These are phyloP conservation scores for Anthoscopus minutus DNA, from an alignment of 2,113 vertebrate genomes.

Conservation along the genomic window DNA sequence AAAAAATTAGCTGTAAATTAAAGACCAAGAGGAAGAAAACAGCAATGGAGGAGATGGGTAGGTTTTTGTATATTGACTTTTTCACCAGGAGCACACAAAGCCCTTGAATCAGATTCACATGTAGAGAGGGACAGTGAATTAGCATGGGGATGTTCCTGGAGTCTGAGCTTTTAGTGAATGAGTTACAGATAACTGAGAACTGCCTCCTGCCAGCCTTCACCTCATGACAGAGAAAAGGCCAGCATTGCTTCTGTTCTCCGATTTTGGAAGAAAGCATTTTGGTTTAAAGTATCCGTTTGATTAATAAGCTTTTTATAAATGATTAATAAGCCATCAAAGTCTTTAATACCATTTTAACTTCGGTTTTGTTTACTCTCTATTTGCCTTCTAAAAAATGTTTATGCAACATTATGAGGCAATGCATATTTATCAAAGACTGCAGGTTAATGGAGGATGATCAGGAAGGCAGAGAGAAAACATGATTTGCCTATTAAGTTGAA, in stretches of 20 bases:
- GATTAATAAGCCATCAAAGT: constrained; percentile 25
- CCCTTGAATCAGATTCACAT: not conserved
- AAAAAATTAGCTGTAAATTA: not conserved
- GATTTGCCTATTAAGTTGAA: constrained; percentile 35
- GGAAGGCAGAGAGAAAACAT: constrained; percentile 25
- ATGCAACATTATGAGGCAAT: constrained; percentile 39
- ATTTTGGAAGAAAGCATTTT: not conserved
- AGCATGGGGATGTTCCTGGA: not conserved
- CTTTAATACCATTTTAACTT: constrained; percentile 35
- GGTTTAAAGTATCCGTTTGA: constrained; percentile 3
- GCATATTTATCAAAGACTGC: constrained; percentile 42
- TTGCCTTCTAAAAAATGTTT: constrained; percentile 50
- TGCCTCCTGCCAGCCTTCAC: not conserved
- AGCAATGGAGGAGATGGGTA: not conserved
- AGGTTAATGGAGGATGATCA: constrained; percentile 41
- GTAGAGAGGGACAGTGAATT: not conserved
- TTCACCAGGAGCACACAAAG: not conserved
- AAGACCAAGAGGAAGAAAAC: not conserved
- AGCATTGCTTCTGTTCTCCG: not conserved
- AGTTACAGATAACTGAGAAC: not conserved
- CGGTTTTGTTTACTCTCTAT: constrained; percentile 36
- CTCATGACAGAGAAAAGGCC: not conserved
- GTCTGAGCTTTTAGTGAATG: not conserved
- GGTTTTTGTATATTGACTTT: not conserved
- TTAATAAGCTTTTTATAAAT: constrained; percentile 36